Evolutionary conservation across 2,113 vertebrate species (phyloP).

Genomic region (Pagrus major): DNA sequence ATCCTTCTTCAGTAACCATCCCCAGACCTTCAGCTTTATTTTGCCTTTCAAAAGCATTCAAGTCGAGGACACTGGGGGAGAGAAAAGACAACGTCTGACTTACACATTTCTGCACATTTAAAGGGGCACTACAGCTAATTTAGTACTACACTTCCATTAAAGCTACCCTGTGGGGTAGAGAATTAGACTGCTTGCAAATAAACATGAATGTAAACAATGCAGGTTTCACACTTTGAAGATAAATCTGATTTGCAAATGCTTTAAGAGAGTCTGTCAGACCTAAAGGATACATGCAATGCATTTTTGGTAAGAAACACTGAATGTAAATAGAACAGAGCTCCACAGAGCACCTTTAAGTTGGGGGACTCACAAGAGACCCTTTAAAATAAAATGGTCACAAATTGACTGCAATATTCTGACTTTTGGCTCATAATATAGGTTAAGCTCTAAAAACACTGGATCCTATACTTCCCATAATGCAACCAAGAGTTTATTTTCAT

Average conservation of each 20-base stretch:
- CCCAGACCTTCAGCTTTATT: constrained; percentile 99
- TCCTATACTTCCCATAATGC: neutral
- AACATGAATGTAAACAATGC: no score
- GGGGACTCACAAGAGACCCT: neutral
- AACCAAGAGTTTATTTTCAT: no score
- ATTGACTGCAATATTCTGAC: neutral
- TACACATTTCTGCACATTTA: neutral
- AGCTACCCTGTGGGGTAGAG: no score
- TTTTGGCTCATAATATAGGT: neutral
- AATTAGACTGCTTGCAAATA: no score
- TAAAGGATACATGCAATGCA: no score
- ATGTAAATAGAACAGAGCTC: no score
- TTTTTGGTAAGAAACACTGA: no score
- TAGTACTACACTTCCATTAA: neutral
- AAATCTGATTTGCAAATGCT: no score
- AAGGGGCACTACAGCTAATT: neutral
- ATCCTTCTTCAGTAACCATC: constrained; percentile 99
- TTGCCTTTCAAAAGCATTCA: constrained; percentile 99
- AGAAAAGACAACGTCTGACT: neutral
- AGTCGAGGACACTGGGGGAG: constrained; percentile 91
- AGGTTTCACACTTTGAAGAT: no score
- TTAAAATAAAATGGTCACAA: neutral
- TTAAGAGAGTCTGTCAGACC: no score
- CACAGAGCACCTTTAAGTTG: no score
- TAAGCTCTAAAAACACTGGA: neutral